A percentile compares a stretch with the other conserved stretches of the same genome.
phyloP scores from a whole-genome alignment of 2,888 invertebrate species.

The Polia nebulosa region DNA sequence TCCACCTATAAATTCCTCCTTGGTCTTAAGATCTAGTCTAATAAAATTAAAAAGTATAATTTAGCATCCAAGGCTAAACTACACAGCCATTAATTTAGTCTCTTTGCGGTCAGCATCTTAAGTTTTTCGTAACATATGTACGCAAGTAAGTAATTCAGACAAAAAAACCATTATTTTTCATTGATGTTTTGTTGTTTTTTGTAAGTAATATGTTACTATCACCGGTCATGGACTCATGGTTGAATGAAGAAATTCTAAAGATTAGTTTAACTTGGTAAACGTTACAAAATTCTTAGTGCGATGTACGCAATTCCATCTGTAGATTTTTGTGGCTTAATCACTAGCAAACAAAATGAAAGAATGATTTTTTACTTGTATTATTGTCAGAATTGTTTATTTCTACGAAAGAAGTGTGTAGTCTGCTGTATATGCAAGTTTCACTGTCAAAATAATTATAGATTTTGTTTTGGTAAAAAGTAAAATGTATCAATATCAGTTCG shows the following conservation, averaged over 20 bases:
- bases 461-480: no score
- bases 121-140: conserved; percentile 43
- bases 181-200: conserved; percentile 1
- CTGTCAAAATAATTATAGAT: not conserved
- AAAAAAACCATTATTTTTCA: conserved; percentile 37
- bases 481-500: no score
- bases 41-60: conserved; percentile 30
- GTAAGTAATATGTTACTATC: not conserved
- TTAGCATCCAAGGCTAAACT: conserved; percentile 33
- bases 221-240: conserved; percentile 48
- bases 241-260: conserved; percentile 39
- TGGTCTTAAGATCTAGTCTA: conserved; percentile 19
- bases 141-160: conserved; percentile 27
- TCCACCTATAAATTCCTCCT: not conserved
- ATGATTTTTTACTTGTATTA: not conserved
- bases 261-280: conserved; percentile 28
- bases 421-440: not conserved
- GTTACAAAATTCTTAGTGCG: conserved; percentile 33
- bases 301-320: conserved; percentile 16
- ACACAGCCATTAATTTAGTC: conserved; percentile 9
- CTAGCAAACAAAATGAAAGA: not conserved
- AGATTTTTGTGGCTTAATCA: not conserved
- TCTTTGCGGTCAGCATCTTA: conserved; percentile 42
- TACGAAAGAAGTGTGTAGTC: not conserved
- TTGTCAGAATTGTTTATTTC: not conserved